Evolutionary conservation across 2,888 invertebrate species (phyloP).

Genomic region (Tiliacea aurago): DNA sequence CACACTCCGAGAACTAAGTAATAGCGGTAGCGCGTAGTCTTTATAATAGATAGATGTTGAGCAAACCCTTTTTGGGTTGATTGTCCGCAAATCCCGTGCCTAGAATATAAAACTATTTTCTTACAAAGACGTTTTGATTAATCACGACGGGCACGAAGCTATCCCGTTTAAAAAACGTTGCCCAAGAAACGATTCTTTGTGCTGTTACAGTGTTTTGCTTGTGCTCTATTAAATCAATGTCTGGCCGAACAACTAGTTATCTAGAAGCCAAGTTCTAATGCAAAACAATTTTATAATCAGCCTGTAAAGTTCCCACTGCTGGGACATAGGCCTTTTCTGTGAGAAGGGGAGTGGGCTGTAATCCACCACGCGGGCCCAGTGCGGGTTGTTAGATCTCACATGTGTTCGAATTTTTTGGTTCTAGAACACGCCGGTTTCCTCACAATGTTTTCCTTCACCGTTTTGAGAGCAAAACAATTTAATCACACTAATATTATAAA

Average conservation of each 20-base stretch:
- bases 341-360: too few species aligned
- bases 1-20: conserved; percentile 22
- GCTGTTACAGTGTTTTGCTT: conserved; percentile 6
- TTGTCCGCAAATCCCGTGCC: conserved; percentile 14
- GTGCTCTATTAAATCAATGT: conserved; percentile 22
- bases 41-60: conserved; percentile 12
- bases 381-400: too few species aligned
- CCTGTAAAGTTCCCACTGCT: too few species aligned
- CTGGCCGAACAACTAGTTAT: background rate
- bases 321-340: too few species aligned
- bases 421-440: too few species aligned
- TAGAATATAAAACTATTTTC: conserved; percentile 31
- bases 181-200: conserved; percentile 3
- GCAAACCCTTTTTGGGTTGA: conserved; percentile 17
- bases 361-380: too few species aligned
- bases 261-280: background rate
- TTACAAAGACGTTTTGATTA: conserved; percentile 40
- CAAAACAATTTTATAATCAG: background rate
- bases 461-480: too few species aligned
- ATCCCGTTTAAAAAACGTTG: conserved; percentile 31
- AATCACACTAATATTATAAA: too few species aligned
- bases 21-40: conserved; percentile 13
- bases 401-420: too few species aligned
- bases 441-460: too few species aligned
- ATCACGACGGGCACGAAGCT: conserved; percentile 16